Conservation (phyloP, 2,113 vertebrate species). For the Scomber japonicus region DNA sequence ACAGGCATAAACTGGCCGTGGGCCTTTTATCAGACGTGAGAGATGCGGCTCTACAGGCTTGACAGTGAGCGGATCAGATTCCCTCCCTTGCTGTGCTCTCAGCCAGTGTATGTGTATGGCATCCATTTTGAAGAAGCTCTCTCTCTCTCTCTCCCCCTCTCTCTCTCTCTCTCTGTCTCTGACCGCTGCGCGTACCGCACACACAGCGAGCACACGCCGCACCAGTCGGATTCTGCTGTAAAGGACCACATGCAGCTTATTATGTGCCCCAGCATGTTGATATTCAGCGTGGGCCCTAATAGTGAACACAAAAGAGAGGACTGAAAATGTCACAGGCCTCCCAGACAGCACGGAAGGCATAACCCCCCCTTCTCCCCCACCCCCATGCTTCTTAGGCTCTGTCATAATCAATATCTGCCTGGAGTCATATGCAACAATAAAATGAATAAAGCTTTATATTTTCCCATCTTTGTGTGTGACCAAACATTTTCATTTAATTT, state of each 20-base stretch:
- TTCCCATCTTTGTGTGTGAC: background rate
- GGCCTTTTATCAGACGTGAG: conserved; percentile 51
- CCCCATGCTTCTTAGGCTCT: background rate
- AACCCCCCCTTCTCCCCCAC: background rate
- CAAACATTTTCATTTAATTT: background rate
- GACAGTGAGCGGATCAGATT: conserved; percentile 67
- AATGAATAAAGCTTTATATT: background rate
- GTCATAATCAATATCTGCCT: conserved; percentile 12
- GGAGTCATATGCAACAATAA: conserved; percentile 8
- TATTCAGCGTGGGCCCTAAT: conserved; percentile 66
- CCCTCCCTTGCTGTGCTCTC: conserved; percentile 60
- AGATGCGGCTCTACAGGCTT: conserved; percentile 49
- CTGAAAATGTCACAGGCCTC: conserved; percentile 72
- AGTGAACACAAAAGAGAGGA: conserved; percentile 59
- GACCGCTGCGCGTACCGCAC: conserved; percentile 57
- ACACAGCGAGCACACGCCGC: conserved; percentile 61
- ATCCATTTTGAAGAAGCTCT: conserved; percentile 81
- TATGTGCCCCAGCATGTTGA: conserved; percentile 62
- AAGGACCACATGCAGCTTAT: conserved; percentile 71
- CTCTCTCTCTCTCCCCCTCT: conserved; percentile 14
- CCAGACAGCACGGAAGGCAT: conserved; percentile 24
- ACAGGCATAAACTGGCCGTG: conserved; percentile 20
- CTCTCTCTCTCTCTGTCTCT: conserved; percentile 45
- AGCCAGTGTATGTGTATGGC: conserved; percentile 69
- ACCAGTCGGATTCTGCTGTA: conserved; percentile 63